Evolutionary conservation across 2,113 vertebrate genomes (phyloP).

Genomic region (Natator depressus): DNA sequence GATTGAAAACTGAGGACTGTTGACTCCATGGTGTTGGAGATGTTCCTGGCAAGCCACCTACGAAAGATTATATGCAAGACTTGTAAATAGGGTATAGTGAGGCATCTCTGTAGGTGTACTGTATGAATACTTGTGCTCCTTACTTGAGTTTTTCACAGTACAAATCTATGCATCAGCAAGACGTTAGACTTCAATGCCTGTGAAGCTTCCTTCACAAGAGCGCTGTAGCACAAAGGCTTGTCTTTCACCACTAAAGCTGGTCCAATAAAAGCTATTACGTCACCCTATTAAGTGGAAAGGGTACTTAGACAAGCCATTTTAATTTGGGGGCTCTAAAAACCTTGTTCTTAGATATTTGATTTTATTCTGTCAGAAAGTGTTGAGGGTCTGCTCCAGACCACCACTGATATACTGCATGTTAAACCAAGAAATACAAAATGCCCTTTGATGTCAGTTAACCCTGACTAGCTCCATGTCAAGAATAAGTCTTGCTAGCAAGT

Average conservation of each 20-base stretch:
- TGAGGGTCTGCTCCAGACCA: neutral
- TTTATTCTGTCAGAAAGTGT: neutral
- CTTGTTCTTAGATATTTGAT: neutral
- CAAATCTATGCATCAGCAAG: no score
- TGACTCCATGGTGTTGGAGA: conserved; percentile 81
- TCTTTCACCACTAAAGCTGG: neutral
- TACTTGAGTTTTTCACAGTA: no score
- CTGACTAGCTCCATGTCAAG: neutral
- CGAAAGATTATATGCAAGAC: neutral
- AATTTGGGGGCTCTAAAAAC: neutral
- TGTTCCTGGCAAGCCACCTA: conserved; percentile 82
- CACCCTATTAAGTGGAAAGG: neutral
- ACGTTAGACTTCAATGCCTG: no score
- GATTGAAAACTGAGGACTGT: conserved; percentile 73
- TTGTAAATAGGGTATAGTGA: neutral
- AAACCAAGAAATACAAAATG: neutral
- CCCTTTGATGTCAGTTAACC: neutral
- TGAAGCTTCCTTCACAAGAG: no score
- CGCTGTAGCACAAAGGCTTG: neutral
- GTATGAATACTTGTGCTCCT: neutral
- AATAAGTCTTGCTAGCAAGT: neutral
- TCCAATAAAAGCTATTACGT: neutral
- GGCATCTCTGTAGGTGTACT: neutral
- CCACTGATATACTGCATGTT: no score
- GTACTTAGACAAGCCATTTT: neutral